Base-by-base conservation (phyloP, 1,140 invertebrate genomes). In the Drosophila athabasca region DNA sequence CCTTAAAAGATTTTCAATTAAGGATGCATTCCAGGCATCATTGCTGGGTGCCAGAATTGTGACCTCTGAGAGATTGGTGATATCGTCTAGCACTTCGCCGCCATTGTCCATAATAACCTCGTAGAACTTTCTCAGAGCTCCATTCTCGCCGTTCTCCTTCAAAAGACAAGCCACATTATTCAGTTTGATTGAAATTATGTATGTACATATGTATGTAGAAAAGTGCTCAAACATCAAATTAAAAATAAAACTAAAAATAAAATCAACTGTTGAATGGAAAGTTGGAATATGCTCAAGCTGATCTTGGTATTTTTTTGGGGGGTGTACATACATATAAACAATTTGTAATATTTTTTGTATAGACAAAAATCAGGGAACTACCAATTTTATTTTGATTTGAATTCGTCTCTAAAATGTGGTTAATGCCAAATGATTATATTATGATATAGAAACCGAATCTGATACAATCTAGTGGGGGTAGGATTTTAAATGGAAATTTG, bases 41-140 rank as follows among this genome's bases (percentile, higher is more conserved):
- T 98, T 98, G 74, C 95, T 97, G 0, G 97, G 97, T 1, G 96
- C 97, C 90, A 98, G 97, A 19, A 98, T 93, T 1, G 97, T 98
- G 5, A 97, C 93, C 48, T 96, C 95, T 29, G 94, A 94, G 50
- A 94, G 93, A 43, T 93, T 92, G 45, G 93, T 95, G n/a, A 97
- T 94, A 44, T 94, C 94, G 60, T 94, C 93, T 88, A 96, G 93
- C 76, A 97, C 96, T 48, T 96, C 95, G 39, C 95, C 93, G 7
- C 95, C 96, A 64, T 94, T 93, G 78, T 96, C 95, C 83, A 94
- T 94, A 57, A 97, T 96, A 24, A 95, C 94, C 82, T 96, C 94
- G 90, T 96, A 96, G 91, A 97, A 97, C 85, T 96, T 95, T 88
- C 94, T 95, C 51, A 97, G 92, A 22, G 96, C 95, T n/a, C 96